Evolutionary conservation across 35 echinoderm and acorn worm species (phyloP).

Genomic region (Eucidaris tribuloides): DNA sequence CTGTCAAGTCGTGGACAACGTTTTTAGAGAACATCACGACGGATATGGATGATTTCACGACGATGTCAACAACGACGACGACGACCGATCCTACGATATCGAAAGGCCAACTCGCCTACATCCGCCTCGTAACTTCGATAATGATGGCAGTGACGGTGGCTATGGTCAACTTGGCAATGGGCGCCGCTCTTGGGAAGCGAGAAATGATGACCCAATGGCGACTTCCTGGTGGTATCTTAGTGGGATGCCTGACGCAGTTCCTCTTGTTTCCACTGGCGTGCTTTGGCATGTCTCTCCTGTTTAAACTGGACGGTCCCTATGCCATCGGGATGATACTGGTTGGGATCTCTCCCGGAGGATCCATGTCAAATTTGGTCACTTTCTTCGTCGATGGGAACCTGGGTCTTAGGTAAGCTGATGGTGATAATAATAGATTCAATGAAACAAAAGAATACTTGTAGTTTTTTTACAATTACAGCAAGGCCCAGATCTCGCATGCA

Average conservation of each 20-base stretch:
- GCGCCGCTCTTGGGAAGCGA: not conserved
- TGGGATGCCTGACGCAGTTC: conserved; percentile 8
- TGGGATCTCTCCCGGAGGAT: conserved; percentile 10
- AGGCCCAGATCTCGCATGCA: too few relatives aligned
- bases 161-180: conserved; percentile 15
- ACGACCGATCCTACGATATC: not conserved
- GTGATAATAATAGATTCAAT: not conserved
- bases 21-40: too few relatives aligned
- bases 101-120: not conserved
- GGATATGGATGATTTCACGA: not conserved
- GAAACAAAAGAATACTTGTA: too few relatives aligned
- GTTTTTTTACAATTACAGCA: too few relatives aligned
- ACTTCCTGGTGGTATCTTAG: not conserved
- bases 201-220: conserved; percentile 29
- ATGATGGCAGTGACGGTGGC: conserved; percentile 10
- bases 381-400: conserved; percentile 34
- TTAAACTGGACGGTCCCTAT: not conserved
- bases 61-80: not conserved
- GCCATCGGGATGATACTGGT: conserved; percentile 14
- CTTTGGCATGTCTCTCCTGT: not conserved
- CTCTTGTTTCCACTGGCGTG: not conserved
- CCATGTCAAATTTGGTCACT: conserved; percentile 9
- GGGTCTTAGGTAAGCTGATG: conserved; percentile 4
- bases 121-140: not conserved
- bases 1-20: too few relatives aligned